phyloP scores from a whole-genome alignment of 1,140 invertebrate genomes.

The Papilio glaucus region DNA sequence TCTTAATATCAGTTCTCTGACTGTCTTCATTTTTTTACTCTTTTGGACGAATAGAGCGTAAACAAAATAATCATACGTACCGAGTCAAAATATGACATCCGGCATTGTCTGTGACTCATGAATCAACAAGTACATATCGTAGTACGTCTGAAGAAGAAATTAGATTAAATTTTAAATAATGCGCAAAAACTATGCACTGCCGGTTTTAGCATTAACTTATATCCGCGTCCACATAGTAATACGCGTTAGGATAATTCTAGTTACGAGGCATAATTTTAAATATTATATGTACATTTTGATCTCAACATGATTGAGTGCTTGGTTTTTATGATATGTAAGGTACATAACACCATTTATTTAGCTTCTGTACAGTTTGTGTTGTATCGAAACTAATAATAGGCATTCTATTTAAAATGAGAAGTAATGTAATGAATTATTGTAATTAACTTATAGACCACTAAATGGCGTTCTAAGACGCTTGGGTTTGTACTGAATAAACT shows the following conservation, averaged over 20 bases:
- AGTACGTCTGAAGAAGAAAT: constrained; percentile 65
- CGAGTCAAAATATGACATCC: neutral
- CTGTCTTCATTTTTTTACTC: neutral
- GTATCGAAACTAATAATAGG: constrained; percentile 53
- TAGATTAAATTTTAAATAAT: constrained; percentile 62
- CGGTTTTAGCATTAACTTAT: constrained; percentile 70
- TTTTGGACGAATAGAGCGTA: neutral
- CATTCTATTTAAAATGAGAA: constrained; percentile 51
- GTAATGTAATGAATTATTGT: constrained; percentile 4
- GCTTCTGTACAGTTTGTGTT: constrained; percentile 78
- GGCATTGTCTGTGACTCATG: neutral
- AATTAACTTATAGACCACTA: constrained; percentile 5
- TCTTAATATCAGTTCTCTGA: neutral
- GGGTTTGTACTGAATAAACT: neutral
- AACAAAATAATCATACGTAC: too few relatives aligned
- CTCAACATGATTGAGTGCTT: constrained; percentile 80
- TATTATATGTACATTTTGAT: constrained; percentile 81
- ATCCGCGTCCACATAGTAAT: constrained; percentile 51
- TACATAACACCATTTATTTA: constrained; percentile 82
- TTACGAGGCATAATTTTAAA: constrained; percentile 59
- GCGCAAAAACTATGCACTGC: constrained; percentile 76
- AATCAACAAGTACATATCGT: constrained; percentile 75
- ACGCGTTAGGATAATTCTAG: constrained; percentile 64
- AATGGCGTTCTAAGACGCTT: neutral
- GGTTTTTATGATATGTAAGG: constrained; percentile 78